phyloP scores from a whole-genome alignment of 1,140 invertebrate genomes.

The Drosophila nikananu region DNA sequence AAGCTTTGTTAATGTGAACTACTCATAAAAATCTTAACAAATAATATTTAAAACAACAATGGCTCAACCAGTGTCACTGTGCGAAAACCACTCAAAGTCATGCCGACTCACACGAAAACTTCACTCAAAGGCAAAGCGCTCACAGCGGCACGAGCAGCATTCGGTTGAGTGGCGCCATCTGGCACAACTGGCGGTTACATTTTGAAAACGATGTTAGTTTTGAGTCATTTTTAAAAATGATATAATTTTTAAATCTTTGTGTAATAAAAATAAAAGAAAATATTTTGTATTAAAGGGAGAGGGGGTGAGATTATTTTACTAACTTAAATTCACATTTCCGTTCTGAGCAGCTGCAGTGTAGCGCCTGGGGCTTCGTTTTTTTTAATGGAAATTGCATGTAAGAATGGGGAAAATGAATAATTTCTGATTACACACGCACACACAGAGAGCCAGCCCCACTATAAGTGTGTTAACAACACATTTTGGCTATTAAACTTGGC shows the following conservation, averaged over 20 bases:
- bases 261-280: not conserved
- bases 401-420: constrained; percentile 45
- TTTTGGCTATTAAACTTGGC: constrained; percentile 60
- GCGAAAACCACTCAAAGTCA: constrained; percentile 13
- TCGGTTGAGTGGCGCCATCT: constrained; percentile 8
- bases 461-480: constrained; percentile 53
- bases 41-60: not conserved
- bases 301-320: not conserved
- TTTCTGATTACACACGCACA: constrained; percentile 26
- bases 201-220: not conserved
- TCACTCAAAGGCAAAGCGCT: constrained; percentile 25
- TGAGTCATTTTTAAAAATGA: constrained; percentile 7
- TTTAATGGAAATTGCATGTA: constrained; percentile 70
- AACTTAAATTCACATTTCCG: not conserved
- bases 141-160: constrained; percentile 1
- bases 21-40: not conserved
- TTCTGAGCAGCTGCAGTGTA: not conserved
- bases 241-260: not conserved
- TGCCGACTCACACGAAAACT: constrained; percentile 21
- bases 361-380: not conserved
- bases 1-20: not conserved
- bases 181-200: constrained; percentile 15
- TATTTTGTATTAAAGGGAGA: not conserved
- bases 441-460: not conserved
- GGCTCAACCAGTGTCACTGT: constrained; percentile 13